These are phyloP conservation scores for Lampris megalopsis DNA, from an alignment of 2,113 vertebrate genomes.

Conservation along the genomic window DNA sequence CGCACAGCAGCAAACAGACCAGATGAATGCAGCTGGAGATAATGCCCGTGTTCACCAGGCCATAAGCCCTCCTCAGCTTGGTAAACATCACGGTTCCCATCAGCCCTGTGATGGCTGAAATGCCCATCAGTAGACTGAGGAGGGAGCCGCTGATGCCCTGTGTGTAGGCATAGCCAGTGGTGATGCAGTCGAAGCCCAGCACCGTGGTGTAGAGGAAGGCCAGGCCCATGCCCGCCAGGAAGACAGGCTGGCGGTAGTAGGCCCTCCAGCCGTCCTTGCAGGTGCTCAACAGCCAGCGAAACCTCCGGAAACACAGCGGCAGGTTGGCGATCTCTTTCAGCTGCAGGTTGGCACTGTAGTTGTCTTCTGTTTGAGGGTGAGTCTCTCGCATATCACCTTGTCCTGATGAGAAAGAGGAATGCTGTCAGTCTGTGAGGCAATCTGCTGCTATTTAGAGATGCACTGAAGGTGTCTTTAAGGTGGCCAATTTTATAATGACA, in stretches of 20 bases:
- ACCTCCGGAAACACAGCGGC: conserved; percentile 68
- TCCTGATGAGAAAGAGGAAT: conserved; percentile 50
- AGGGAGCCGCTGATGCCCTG: conserved; percentile 86
- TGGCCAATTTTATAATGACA: no score
- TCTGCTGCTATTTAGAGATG: no score
- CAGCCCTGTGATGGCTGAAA: conserved; percentile 82
- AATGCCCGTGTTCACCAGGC: conserved; percentile 82
- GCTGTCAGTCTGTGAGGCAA: conserved; percentile 28
- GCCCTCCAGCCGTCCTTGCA: conserved; percentile 82
- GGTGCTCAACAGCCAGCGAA: conserved; percentile 71
- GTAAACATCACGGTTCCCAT: conserved; percentile 85
- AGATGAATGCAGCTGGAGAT: conserved; percentile 84
- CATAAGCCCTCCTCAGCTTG: conserved; percentile 79
- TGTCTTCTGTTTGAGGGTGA: conserved; percentile 58
- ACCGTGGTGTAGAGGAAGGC: conserved; percentile 86
- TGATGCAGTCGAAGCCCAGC: conserved; percentile 87
- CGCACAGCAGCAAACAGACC: conserved; percentile 82
- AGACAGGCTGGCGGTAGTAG: conserved; percentile 82
- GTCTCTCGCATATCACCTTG: conserved; percentile 40
- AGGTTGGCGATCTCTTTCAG: conserved; percentile 62
- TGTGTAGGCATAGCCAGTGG: conserved; percentile 83
- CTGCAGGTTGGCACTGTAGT: conserved; percentile 54
- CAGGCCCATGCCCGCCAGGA: conserved; percentile 84
- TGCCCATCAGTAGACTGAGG: conserved; percentile 84
- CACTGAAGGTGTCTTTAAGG: no score